Conservation (phyloP, 2,888 invertebrate genomes). For the Stegana nigrithorax region DNA sequence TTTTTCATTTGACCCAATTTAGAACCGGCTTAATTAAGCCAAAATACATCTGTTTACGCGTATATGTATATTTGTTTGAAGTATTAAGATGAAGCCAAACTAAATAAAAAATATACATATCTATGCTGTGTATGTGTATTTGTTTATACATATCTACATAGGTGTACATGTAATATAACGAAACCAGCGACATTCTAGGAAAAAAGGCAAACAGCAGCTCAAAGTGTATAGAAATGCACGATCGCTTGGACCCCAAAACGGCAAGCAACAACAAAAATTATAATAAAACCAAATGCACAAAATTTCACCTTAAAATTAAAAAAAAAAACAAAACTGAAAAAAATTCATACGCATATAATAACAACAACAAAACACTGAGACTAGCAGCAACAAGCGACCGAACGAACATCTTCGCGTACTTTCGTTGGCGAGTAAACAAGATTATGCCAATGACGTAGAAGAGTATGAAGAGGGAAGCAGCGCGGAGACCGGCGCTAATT, state of each 20-base stretch:
- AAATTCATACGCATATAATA: too few relatives aligned
- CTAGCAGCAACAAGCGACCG: too few relatives aligned
- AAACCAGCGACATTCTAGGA: slow-evolving; percentile 13
- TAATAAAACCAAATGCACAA: slow-evolving; percentile 4
- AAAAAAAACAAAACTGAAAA: not conserved
- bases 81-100: slow-evolving; percentile 8
- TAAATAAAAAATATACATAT: too few relatives aligned
- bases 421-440: not conserved
- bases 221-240: not conserved
- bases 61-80: not conserved
- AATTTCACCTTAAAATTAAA: too few relatives aligned
- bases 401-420: slow-evolving; percentile 10
- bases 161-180: too few relatives aligned
- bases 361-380: too few relatives aligned
- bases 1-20: slow-evolving; percentile 56
- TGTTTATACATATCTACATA: too few relatives aligned
- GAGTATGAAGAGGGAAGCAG: not conserved
- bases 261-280: not conserved
- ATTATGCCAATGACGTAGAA: not conserved
- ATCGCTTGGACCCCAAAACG: not conserved
- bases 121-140: too few relatives aligned
- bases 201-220: not conserved
- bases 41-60: not conserved
- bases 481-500: slow-evolving; percentile 5
- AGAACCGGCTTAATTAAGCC: slow-evolving; percentile 45